Conservation (phyloP, 2,888 invertebrate genomes). For the Leptinotarsa haldemani region DNA sequence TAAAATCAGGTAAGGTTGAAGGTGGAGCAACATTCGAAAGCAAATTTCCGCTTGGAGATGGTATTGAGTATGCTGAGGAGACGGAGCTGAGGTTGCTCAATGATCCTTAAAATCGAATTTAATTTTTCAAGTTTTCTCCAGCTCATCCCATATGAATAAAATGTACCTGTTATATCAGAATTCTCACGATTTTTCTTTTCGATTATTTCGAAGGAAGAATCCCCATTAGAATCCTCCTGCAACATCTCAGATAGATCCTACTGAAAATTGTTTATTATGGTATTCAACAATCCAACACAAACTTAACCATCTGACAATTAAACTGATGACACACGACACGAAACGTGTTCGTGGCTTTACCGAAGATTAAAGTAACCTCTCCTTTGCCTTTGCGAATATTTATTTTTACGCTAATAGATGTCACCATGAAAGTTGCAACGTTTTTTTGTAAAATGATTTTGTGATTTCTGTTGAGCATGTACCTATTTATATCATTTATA, state of each 20-base stretch:
- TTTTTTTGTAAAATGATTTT: too few relatives aligned
- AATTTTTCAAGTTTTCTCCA: not conserved
- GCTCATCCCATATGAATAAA: too few relatives aligned
- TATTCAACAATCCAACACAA: not conserved
- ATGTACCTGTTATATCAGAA: constrained; percentile 18
- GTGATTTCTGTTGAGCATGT: too few relatives aligned
- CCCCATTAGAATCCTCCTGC: constrained; percentile 65
- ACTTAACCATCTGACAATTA: not conserved
- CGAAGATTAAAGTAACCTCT: not conserved
- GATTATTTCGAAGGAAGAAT: constrained; percentile 65
- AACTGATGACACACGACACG: not conserved
- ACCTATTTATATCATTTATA: too few relatives aligned
- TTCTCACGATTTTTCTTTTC: constrained; percentile 57
- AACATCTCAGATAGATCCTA: constrained; percentile 47
- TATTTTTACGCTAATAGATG: too few relatives aligned
- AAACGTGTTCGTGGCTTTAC: not conserved
- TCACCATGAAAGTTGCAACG: too few relatives aligned
- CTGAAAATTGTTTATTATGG: not conserved
- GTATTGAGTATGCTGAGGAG: constrained; percentile 63
- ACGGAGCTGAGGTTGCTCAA: constrained; percentile 63
- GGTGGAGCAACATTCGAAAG: constrained; percentile 79
- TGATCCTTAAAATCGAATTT: constrained; percentile 58
- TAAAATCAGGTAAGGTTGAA: constrained; percentile 75
- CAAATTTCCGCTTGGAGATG: constrained; percentile 69
- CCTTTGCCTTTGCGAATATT: too few relatives aligned